phyloP scores from a whole-genome alignment of 1,140 invertebrate genomes.

The Drosophila nasuta region DNA sequence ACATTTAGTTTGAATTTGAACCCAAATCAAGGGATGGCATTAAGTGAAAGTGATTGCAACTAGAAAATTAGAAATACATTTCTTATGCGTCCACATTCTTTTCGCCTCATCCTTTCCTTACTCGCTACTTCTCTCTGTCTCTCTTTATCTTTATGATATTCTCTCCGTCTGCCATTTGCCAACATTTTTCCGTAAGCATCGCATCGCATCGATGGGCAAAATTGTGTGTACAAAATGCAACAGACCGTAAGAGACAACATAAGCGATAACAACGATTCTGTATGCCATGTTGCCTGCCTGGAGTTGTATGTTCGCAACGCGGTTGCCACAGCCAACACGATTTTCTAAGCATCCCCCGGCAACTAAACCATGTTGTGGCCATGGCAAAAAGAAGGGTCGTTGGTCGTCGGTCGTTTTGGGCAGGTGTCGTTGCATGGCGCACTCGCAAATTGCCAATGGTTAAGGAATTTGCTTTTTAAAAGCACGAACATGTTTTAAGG shows the following conservation, averaged over 20 bases:
- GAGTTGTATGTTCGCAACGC: slow-evolving; percentile 42
- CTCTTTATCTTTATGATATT: background rate
- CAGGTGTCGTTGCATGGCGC: slow-evolving; percentile 66
- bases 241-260: slow-evolving; percentile 84
- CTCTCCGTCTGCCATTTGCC: background rate
- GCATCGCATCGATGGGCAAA: slow-evolving; percentile 30
- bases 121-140: background rate
- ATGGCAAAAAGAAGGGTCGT: slow-evolving; percentile 38
- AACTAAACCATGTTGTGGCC: slow-evolving; percentile 22
- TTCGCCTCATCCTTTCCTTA: background rate
- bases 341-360: slow-evolving; percentile 48
- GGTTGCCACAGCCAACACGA: slow-evolving; percentile 55
- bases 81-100: slow-evolving; percentile 14
- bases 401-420: slow-evolving; percentile 8
- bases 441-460: slow-evolving; percentile 66
- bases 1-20: slow-evolving; percentile 69
- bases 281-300: slow-evolving; percentile 39
- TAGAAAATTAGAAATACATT: slow-evolving; percentile 48
- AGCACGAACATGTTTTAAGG: slow-evolving; percentile 16
- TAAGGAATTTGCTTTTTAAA: slow-evolving; percentile 50
- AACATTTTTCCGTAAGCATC: slow-evolving; percentile 11
- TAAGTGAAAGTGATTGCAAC: slow-evolving; percentile 66
- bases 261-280: slow-evolving; percentile 76
- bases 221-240: slow-evolving; percentile 68
- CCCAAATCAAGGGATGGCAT: slow-evolving; percentile 60